These are phyloP conservation scores for Agrochola litura DNA, from an alignment of 2,888 invertebrate species.

Conservation along the genomic window DNA sequence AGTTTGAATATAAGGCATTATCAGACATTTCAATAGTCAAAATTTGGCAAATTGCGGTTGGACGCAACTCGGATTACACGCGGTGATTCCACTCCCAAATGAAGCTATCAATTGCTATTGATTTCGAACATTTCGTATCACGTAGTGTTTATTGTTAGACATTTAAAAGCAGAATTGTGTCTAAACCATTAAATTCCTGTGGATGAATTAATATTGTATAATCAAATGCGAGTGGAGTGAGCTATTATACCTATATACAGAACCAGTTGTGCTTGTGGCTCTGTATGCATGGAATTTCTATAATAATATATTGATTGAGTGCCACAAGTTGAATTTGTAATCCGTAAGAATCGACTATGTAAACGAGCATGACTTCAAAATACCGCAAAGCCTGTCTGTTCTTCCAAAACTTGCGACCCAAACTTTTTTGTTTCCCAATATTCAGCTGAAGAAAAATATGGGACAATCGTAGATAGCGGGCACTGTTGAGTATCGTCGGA, in stretches of 20 bases:
- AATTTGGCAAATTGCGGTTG: conserved; percentile 61
- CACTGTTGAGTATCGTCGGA: conserved; percentile 47
- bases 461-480: neutral
- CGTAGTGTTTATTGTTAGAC: conserved; percentile 27
- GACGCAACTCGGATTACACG: conserved; percentile 55
- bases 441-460: conserved; percentile 13
- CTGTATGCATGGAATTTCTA: neutral
- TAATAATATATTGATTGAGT: neutral
- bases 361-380: neutral
- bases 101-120: conserved; percentile 64
- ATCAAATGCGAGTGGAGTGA: neutral
- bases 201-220: conserved; percentile 2
- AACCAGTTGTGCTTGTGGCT: neutral
- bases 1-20: conserved; percentile 32
- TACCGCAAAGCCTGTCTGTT: neutral
- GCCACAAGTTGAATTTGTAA: no score
- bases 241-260: neutral
- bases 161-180: conserved; percentile 25
- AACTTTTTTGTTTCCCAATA: neutral
- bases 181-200: neutral
- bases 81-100: conserved; percentile 59
- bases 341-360: no score
- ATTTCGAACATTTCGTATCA: conserved; percentile 43
- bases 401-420: neutral
- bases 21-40: conserved; percentile 61